A percentile compares a stretch with the other conserved stretches of the same genome.
These are phyloP conservation scores for Pristiophorus japonicus DNA, from an alignment of 2,113 vertebrate genomes.

Conservation along the genomic window DNA sequence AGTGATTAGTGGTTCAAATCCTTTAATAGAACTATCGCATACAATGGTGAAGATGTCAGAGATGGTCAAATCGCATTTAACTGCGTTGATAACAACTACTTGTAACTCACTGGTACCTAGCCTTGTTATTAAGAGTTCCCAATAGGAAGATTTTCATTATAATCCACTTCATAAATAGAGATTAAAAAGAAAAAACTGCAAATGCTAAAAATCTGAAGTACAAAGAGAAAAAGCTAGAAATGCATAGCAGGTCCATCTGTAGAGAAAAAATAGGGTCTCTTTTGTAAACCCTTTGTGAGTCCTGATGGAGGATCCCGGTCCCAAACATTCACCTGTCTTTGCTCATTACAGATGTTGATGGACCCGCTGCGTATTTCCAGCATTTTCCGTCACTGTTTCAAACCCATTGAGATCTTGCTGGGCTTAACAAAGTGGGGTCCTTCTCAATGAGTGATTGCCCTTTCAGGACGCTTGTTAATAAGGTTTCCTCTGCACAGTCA, in stretches of 20 bases:
- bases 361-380: not conserved
- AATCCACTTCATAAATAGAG: not conserved
- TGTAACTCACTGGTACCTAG: not conserved
- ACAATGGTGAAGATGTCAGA: too few species aligned
- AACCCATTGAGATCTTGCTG: not conserved
- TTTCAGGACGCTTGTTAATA: not conserved
- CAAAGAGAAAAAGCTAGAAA: not conserved
- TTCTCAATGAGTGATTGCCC: not conserved
- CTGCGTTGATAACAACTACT: too few species aligned
- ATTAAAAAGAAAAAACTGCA: not conserved
- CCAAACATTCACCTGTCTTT: not conserved
- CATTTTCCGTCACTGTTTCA: not conserved
- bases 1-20: too few species aligned
- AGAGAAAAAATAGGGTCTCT: not conserved
- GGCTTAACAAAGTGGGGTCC: not conserved
- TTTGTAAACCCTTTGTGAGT: not conserved
- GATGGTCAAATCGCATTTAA: too few species aligned
- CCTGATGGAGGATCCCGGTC: not conserved
- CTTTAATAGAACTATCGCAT: too few species aligned
- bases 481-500: not conserved
- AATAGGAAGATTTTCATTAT: not conserved
- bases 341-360: not conserved
- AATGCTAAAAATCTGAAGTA: not conserved
- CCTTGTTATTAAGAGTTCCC: not conserved
- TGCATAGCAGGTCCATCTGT: not conserved